Conservation (phyloP, 2,113 vertebrate species). For the Dipodomys spectabilis region DNA sequence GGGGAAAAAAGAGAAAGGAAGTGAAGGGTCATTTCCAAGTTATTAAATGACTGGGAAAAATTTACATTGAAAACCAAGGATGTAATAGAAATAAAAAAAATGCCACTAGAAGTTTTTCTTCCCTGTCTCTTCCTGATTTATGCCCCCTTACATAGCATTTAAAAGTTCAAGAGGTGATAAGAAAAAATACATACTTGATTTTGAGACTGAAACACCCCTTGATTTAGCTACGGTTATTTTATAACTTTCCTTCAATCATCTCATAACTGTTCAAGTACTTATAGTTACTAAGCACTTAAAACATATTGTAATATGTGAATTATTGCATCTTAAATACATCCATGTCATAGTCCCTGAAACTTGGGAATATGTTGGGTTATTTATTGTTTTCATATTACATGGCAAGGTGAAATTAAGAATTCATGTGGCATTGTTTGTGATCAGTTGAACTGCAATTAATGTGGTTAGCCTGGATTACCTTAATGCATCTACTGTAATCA, state of each 20-base stretch:
- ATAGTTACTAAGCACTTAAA: not conserved
- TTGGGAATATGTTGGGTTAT: not conserved
- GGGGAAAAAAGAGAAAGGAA: not conserved
- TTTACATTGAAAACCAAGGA: not conserved
- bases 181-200: not conserved
- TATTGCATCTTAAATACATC: not conserved
- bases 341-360: not conserved
- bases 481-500: not conserved
- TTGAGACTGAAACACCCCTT: no score
- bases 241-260: not conserved
- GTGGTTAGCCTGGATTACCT: not conserved
- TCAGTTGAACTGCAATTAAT: not conserved
- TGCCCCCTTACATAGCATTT: not conserved
- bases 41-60: not conserved
- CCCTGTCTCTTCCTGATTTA: not conserved
- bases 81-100: not conserved
- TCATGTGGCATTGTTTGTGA: not conserved
- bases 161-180: not conserved
- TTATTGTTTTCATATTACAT: not conserved
- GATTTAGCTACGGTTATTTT: not conserved
- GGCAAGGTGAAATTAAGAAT: not conserved
- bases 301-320: not conserved
- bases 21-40: not conserved
- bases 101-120: not conserved
- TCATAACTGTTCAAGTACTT: not conserved